Evolutionary conservation across 2,888 invertebrate species (phyloP).

Genomic region (Callyntrura sp.): DNA sequence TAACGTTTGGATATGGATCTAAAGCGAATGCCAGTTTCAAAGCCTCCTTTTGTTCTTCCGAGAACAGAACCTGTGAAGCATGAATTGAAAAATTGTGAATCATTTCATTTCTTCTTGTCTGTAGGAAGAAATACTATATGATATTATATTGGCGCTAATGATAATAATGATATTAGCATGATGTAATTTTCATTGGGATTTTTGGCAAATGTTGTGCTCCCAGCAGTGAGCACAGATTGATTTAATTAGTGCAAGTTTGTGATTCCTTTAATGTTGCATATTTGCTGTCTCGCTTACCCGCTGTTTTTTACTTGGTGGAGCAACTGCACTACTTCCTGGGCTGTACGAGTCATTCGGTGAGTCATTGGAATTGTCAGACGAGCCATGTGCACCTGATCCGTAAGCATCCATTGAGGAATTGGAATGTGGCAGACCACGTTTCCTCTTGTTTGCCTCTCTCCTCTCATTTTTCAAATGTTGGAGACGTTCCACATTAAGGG

Average conservation of each 20-base stretch:
- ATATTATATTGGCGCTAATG: slow-evolving; percentile 28
- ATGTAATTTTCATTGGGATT: slow-evolving; percentile 62
- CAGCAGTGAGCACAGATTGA: slow-evolving; percentile 37
- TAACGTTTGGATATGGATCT: slow-evolving; percentile 98
- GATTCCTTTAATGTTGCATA: slow-evolving; percentile 19
- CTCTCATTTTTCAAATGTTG: slow-evolving; percentile 96
- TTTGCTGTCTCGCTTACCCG: slow-evolving; percentile 78
- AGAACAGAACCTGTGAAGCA: slow-evolving; percentile 91
- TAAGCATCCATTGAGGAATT: slow-evolving; percentile 83
- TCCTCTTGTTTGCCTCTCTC: slow-evolving; percentile 95
- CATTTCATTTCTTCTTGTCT: slow-evolving; percentile 46
- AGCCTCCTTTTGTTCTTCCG: slow-evolving; percentile 99
- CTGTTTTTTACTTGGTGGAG: slow-evolving; percentile 84
- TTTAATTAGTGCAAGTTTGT: slow-evolving; percentile 53
- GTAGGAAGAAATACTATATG: not conserved
- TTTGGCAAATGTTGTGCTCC: slow-evolving; percentile 53
- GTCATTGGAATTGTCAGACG: slow-evolving; percentile 84
- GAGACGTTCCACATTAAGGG: slow-evolving; percentile 96
- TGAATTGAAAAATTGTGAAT: slow-evolving; percentile 58
- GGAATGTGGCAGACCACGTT: slow-evolving; percentile 86
- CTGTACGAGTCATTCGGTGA: slow-evolving; percentile 84
- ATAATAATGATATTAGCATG: slow-evolving; percentile 52
- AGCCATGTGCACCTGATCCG: slow-evolving; percentile 83
- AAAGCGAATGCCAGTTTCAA: slow-evolving; percentile 96
- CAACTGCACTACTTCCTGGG: slow-evolving; percentile 83